Evolutionary conservation across 2,113 vertebrate species (phyloP), one percentile per base, ranked within the genome.

Genomic region (Petrocephalus microphthalmus): DNA sequence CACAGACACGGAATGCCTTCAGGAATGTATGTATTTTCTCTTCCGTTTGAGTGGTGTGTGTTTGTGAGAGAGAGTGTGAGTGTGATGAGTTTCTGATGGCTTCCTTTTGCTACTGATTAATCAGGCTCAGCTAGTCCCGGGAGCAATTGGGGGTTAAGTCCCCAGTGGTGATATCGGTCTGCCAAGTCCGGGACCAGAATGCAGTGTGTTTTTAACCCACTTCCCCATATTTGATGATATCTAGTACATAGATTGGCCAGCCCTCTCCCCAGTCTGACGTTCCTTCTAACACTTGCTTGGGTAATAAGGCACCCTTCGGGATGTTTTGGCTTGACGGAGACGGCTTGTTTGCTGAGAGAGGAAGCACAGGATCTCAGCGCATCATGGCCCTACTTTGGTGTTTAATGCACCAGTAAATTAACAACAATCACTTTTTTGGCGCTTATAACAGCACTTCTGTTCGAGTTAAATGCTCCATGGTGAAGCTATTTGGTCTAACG

Each of bases 1-100:
- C 94, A 99, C 97, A 91, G 98, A 99, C 93, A 97, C 95, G 57
- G 97, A 98, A 92, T 99, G 98, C 93, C 96, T 97, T 94, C 97
- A 97, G 92, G 98, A 99, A 95, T 90, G 98, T 99, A 95, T 95
- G 98, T 98, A 95, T 89, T 8, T 86, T 20, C 56, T 45, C 22
- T 0, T 19, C 29, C 0, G 7, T 86, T 82, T 82, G 33, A 17
- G 4, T 67, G n/a, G 5, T 20, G 78, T 45, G 42, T 20, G n/a
- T 37, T 37, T 22, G 78, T 11, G 78, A 2, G 33, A 78, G n/a
- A 22, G 6, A 29, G n/a, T n/a, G n/a, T n/a, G n/a, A n/a, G n/a
- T n/a, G n/a, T n/a, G n/a, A n/a, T n/a, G n/a, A n/a, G 25, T 13
- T 67, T 67, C 11, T 67, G 60, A n/a, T 10, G 13, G 60, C 25